Evolutionary conservation across 2,888 invertebrate genomes (phyloP).

Genomic region (Erynnis tages): DNA sequence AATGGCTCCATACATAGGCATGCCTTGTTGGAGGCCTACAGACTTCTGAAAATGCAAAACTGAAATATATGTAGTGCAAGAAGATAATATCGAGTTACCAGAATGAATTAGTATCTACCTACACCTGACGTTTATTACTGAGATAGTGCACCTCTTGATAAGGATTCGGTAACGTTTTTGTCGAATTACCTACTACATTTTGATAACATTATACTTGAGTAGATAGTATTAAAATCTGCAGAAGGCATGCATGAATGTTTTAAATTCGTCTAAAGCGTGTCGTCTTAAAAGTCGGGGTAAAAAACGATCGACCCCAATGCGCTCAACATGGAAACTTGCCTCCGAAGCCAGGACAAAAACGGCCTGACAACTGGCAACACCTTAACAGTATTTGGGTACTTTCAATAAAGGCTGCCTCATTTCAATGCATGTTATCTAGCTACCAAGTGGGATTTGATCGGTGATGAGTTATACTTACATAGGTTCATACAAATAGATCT

Average conservation of each 20-base stretch:
- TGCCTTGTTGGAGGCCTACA: background rate
- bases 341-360: constrained; percentile 34
- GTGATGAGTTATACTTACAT: background rate
- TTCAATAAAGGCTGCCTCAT: constrained; percentile 20
- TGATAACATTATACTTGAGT: background rate
- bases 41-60: background rate
- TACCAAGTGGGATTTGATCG: constrained; percentile 11
- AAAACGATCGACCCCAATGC: constrained; percentile 40
- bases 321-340: constrained; percentile 39
- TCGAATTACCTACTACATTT: background rate
- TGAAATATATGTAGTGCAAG: background rate
- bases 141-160: background rate
- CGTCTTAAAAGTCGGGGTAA: constrained; percentile 14
- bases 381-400: constrained; percentile 35
- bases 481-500: no score
- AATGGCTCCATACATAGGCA: constrained; percentile 11
- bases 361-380: constrained; percentile 29
- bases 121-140: constrained; percentile 9
- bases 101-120: background rate
- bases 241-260: background rate
- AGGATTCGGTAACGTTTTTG: no score
- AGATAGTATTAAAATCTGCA: background rate
- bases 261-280: background rate
- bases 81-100: background rate
- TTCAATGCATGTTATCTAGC: constrained; percentile 13